Percentiles rank a stretch among this genome's conserved stretches.
Conservation (phyloP, 1,140 invertebrate species). For the Nylanderia fulva region DNA sequence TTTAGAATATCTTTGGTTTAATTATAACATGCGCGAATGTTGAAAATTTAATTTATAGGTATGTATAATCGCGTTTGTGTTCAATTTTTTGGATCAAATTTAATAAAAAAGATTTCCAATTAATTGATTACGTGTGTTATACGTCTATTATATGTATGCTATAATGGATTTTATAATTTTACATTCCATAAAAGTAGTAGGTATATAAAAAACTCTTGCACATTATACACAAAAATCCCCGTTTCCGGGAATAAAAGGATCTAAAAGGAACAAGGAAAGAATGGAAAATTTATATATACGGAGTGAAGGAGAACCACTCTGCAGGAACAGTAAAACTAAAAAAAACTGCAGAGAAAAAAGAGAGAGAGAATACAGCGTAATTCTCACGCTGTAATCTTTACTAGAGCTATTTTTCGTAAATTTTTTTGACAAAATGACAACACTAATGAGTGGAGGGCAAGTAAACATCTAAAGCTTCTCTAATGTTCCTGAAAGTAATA, state of each 20-base stretch:
- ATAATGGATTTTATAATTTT: not conserved
- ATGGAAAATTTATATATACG: constrained; percentile 29
- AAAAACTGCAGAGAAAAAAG: not conserved
- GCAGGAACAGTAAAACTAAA: not conserved
- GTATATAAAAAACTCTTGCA: too few relatives aligned
- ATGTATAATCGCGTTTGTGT: not conserved
- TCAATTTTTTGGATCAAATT: not conserved
- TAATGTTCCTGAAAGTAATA: not conserved
- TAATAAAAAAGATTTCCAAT: not conserved
- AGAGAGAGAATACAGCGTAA: not conserved
- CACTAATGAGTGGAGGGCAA: not conserved
- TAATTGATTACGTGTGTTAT: not conserved
- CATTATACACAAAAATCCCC: not conserved
- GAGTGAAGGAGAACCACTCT: not conserved
- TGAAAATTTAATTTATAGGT: not conserved
- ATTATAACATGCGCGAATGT: too few relatives aligned
- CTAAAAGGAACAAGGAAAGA: not conserved
- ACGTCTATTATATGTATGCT: not conserved
- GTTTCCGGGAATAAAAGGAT: not conserved
- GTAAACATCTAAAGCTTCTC: constrained; percentile 1
- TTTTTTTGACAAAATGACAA: not conserved
- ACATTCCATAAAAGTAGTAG: not conserved
- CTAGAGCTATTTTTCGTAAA: constrained; percentile 6
- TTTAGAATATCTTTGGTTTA: too few relatives aligned
- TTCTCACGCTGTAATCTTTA: constrained; percentile 19